phyloP scores from a whole-genome alignment of 1,140 invertebrate genomes.

The Drosophila saltans region DNA sequence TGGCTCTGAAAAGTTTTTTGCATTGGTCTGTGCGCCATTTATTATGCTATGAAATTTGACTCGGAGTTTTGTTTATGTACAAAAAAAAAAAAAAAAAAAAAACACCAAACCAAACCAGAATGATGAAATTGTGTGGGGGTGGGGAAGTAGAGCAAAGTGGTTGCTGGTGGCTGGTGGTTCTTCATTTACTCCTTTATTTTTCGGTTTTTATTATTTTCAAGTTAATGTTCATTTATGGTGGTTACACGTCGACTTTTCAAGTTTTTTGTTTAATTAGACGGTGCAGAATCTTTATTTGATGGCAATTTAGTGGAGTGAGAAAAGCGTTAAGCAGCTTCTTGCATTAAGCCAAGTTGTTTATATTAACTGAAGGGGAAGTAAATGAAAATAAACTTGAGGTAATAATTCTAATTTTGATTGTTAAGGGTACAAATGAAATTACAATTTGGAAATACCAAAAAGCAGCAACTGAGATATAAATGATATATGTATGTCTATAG shows the following conservation, averaged over 20 bases:
- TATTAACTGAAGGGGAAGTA: slow-evolving; percentile 33
- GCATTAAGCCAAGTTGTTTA: slow-evolving; percentile 58
- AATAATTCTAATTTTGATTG: neutral
- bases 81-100: slow-evolving; percentile 18
- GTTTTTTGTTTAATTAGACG: slow-evolving; percentile 79
- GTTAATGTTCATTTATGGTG: slow-evolving; percentile 81
- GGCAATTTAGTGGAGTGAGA: slow-evolving; percentile 22
- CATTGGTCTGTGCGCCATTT: slow-evolving; percentile 69
- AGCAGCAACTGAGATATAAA: too few species aligned
- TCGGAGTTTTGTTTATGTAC: slow-evolving; percentile 57
- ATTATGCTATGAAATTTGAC: slow-evolving; percentile 78
- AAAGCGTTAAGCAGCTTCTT: slow-evolving; percentile 39
- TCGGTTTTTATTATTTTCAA: slow-evolving; percentile 72
- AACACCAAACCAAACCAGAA: neutral
- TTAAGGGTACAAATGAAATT: neutral
- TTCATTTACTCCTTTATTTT: slow-evolving; percentile 58
- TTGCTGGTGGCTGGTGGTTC: slow-evolving; percentile 11
- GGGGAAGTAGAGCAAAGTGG: slow-evolving; percentile 1
- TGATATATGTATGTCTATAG: too few species aligned
- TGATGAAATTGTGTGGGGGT: neutral
- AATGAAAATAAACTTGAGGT: neutral
- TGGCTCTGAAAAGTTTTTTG: slow-evolving; percentile 37
- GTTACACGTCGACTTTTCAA: slow-evolving; percentile 75
- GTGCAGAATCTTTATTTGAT: slow-evolving; percentile 69
- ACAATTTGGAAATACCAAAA: too few species aligned